Base-by-base conservation (phyloP, 1,140 invertebrate species). In the Hycleus cichorii region DNA sequence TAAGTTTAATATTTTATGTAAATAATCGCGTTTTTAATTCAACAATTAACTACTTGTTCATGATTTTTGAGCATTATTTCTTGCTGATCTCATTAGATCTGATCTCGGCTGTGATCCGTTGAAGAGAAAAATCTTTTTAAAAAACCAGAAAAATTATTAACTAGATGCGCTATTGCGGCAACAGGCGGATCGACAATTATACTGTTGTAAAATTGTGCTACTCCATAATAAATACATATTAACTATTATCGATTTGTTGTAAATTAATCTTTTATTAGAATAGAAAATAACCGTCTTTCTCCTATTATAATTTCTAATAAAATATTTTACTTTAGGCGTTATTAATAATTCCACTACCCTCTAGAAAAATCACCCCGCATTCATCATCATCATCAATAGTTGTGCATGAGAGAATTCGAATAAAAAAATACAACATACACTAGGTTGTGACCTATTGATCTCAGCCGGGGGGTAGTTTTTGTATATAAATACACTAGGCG, bases 391-490 rank as follows among this genome's bases (percentile, higher is more conserved):
- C 27, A 46, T 12, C 52, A 27, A 18, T n/a, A 26, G 55, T 57
- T 60, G 46, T 57, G 54, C 39, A 51, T 60, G 47, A 48, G 58
- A 55, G 50, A 62, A 62, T 55, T 58, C 55, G 53, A 62, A 53
- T 58, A 50, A 56, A 62, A 18, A 27, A 40, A 11, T 18, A 5
- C 49, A 24, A 39, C 43, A 38, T 42, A 42, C 9, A 42, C 9
- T 40, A 56, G 60, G 64, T 53, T 62, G 52, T 66, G 64, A 68
- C 66, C 66, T 68, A 68, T 68, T 66, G 66, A 68, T 68, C 64
- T 60, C 46, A 11, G 58, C 66, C 60, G 18, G 39, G 24, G 60
- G 64, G 62, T 32, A 51, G 55, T 57, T 56, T 42, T 55, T 63
- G 52, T 57, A 57, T 53, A 18, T 18, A 18, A 18, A 18, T 18